Base-by-base conservation (phyloP, 2,888 invertebrate species). In the Bugulina stolonifera region DNA sequence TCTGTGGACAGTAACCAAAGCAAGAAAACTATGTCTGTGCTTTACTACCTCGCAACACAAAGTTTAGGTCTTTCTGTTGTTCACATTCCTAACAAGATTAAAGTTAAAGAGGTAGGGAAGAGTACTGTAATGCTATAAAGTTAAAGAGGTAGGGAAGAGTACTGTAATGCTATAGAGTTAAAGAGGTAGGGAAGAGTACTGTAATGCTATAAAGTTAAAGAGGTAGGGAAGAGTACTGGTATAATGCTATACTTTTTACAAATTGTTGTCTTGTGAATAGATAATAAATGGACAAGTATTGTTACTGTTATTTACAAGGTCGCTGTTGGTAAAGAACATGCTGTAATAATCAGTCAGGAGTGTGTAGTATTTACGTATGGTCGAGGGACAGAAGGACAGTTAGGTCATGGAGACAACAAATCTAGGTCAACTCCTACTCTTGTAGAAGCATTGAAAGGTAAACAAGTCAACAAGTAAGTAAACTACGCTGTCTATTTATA, bases 341-440 rank as follows among this genome's bases (percentile, higher is more conserved):
- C 83, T 72, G 81, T 85, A 55, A 84, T 82, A 22, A 80, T 85
- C n/a, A 83, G 84, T 58, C 79, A 77, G 83, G 90, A 90, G 80
- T 86, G 87, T 29, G 84, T 88, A 54, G 89, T 90, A 1, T 91
- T 88, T 79, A 87, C 88, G 0, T 91, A 91, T 90, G 91, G 91
- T 25, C 88, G 89, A 78, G 89, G 89, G 27, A 82, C 84, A 5
- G 85, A 87, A 78, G 91, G 91, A 0, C 90, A 91, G 80, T 83
- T 91, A 69, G 91, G 90, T 54, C 81, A 85, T 73, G 86, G 85
- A 0, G 78, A 80, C 58, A 76, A 77, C 1, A 77, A 78, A 58
- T 76, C 87, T 85, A 85, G 86, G 73, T 85, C 86, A 69, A 86
- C 86, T 78, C 90, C 91, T 0, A 85, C 85, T 69, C 85, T 87